phyloP scores from a whole-genome alignment of 2,888 invertebrate species.

The Chrysopilus asiliformis region DNA sequence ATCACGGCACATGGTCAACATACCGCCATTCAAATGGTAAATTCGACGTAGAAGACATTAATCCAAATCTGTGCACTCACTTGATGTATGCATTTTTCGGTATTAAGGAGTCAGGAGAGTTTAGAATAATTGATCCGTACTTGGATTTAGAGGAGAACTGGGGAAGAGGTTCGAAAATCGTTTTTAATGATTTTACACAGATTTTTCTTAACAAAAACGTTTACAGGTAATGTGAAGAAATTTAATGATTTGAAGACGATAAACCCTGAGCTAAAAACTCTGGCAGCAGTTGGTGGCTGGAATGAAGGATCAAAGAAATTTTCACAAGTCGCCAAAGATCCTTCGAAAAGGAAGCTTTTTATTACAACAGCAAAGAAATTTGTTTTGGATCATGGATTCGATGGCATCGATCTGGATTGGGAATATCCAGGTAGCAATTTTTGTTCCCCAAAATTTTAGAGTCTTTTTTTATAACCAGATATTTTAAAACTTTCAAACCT shows the following conservation, averaged over 20 bases:
- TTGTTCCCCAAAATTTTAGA: too few species aligned
- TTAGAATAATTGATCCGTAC: slow-evolving; percentile 45
- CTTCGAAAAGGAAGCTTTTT: slow-evolving; percentile 23
- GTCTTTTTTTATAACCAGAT: too few species aligned
- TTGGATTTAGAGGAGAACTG: slow-evolving; percentile 49
- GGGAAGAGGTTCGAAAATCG: slow-evolving; percentile 36
- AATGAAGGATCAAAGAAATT: slow-evolving; percentile 40
- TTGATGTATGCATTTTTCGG: slow-evolving; percentile 62
- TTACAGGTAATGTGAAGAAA: slow-evolving; percentile 27
- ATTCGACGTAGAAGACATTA: slow-evolving; percentile 50
- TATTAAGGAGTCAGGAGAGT: slow-evolving; percentile 39
- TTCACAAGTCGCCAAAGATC: slow-evolving; percentile 34
- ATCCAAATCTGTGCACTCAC: slow-evolving; percentile 59
- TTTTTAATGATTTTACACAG: background rate
- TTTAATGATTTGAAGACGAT: slow-evolving; percentile 32
- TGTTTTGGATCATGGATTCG: slow-evolving; percentile 33
- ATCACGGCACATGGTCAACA: slow-evolving; percentile 63
- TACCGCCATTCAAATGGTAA: slow-evolving; percentile 51
- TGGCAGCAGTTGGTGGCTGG: slow-evolving; percentile 38
- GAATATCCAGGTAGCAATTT: too few species aligned
- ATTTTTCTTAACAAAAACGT: too few species aligned
- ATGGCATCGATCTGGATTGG: slow-evolving; percentile 49
- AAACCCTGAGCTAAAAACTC: slow-evolving; percentile 33
- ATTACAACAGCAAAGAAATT: slow-evolving; percentile 23
- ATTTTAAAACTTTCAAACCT: too few species aligned